Evolutionary conservation across 2,888 invertebrate species (phyloP), one percentile per base, ranked within the genome.

Genomic region (Drosophila birchii): DNA sequence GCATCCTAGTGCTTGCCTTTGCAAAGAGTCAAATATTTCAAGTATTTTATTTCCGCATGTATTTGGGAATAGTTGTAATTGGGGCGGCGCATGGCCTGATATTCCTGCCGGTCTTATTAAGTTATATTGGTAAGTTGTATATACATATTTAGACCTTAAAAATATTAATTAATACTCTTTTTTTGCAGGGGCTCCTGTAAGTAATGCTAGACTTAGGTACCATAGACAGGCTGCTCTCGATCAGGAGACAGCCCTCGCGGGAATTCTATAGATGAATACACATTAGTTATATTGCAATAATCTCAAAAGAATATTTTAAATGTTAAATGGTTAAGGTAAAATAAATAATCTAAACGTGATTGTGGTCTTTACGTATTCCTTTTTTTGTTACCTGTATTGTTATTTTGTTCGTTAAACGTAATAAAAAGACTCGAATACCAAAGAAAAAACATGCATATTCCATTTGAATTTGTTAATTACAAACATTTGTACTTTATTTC

Each of bases 21-120:
- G 98, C 99, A 26, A 98, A 98, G 93, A 98, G 98, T 69, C 98
- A 99, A 94, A 98, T 99, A 80, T 99, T 99, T 94, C 93, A 96
- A 95, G 96, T 96, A 90, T 98, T 97, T 93, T 98, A 98, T 94
- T 98, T 98, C 94, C 95, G 98, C 80, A 98, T 99, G 98, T 99
- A 99, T 93, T 94, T 99, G 91, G 98, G 98, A 67, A 99, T 99
- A 88, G 99, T 99, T 61, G 90, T 99, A 70, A 96, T 98, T 92
- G 99, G 99, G 61, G 99, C 99, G 11, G 96, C 98, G 7, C 99
- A 99, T 93, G 99, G 99, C 20, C 95, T 99, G 73, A 96, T 99
- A 90, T 99, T 99, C 94, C 94, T 99, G 83, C 99, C 99, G 11
- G 99, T 99, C 72, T 94, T 99, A 89, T 95, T 99, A 86, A 98